Conservation (phyloP, 2,797 vertebrate genomes). For the Phoeniculus purpureus region DNA sequence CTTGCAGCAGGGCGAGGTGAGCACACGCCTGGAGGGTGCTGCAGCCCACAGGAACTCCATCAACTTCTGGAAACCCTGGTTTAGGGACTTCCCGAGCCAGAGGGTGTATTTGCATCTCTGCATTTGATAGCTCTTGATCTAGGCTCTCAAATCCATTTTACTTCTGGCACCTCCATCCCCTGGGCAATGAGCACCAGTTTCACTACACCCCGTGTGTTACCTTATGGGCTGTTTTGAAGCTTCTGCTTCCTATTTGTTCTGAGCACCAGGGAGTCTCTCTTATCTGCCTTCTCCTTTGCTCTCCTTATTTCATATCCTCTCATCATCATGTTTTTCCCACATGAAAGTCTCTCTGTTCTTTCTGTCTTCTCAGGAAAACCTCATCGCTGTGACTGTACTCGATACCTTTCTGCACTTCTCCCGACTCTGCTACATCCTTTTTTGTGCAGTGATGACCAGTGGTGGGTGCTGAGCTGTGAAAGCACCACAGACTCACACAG, state of each 20-base stretch:
- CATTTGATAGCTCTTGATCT: conserved; percentile 43
- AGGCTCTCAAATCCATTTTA: background rate
- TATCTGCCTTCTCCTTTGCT: background rate
- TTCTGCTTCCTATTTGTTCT: background rate
- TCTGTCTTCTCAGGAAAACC: background rate
- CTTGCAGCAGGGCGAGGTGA: background rate
- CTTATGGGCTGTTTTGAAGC: background rate
- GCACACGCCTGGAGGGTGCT: background rate
- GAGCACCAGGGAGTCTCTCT: background rate
- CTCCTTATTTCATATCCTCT: conserved; percentile 2
- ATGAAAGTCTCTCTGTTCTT: background rate
- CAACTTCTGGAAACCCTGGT: conserved; percentile 53
- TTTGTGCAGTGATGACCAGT: background rate
- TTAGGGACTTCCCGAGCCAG: conserved; percentile 50
- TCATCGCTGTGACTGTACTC: accelerated
- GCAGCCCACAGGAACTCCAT: background rate
- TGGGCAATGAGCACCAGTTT: conserved; percentile 19
- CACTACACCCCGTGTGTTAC: background rate
- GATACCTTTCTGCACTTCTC: background rate
- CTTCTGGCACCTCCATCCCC: conserved; percentile 10
- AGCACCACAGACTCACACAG: background rate
- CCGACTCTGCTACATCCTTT: background rate
- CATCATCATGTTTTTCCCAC: background rate
- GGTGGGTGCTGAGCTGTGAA: background rate
- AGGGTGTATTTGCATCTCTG: conserved; percentile 45